Evolutionary conservation across 2,888 invertebrate species (phyloP).

Genomic region (Lasioglossum lativentre): DNA sequence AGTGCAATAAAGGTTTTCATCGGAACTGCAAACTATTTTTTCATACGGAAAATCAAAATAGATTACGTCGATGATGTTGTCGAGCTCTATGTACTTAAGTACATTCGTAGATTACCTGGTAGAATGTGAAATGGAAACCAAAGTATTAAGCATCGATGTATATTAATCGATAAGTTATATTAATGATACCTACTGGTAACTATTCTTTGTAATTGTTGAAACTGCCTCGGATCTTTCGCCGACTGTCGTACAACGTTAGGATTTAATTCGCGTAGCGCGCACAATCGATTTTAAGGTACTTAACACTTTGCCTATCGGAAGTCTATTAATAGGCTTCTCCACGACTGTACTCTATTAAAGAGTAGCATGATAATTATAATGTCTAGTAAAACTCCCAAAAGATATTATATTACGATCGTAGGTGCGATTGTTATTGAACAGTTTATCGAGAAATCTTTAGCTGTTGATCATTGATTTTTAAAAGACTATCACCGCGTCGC

Average conservation of each 20-base stretch:
- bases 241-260: slow-evolving; percentile 65
- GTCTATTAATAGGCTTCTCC: background rate
- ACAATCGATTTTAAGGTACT: slow-evolving; percentile 39
- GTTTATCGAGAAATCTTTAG: background rate
- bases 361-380: background rate
- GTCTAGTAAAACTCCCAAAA: background rate
- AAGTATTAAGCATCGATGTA: slow-evolving; percentile 77
- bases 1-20: slow-evolving; percentile 42
- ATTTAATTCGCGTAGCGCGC: slow-evolving; percentile 42
- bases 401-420: background rate
- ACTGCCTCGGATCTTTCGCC: slow-evolving; percentile 57
- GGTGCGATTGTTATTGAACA: background rate
- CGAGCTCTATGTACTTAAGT: slow-evolving; percentile 8
- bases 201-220: slow-evolving; percentile 50
- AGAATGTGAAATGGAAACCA: slow-evolving; percentile 72
- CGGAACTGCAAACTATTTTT: slow-evolving; percentile 38
- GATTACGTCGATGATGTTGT: slow-evolving; percentile 33
- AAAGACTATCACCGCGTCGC: background rate
- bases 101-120: slow-evolving; percentile 35
- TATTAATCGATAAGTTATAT: slow-evolving; percentile 47
- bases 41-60: slow-evolving; percentile 56
- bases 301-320: background rate
- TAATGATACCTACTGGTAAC: slow-evolving; percentile 34
- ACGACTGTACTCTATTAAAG: background rate
- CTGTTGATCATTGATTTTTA: background rate